Percentiles rank a stretch among this genome's conserved stretches.
Conservation (phyloP, 2,888 invertebrate species). For the Lasius platythorax region DNA sequence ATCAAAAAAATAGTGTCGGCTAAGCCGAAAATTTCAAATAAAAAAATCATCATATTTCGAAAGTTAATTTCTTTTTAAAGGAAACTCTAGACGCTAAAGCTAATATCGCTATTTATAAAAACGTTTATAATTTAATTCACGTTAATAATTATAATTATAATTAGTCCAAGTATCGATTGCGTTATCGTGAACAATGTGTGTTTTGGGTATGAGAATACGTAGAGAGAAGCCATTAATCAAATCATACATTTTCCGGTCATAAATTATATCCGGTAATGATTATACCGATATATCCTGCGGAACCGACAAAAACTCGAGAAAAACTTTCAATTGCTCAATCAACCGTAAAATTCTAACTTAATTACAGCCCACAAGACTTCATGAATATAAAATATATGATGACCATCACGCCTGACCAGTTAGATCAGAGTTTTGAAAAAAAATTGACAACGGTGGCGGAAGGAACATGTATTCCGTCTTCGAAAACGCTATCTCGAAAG, state of each 20-base stretch:
- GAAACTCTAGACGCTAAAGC: background rate
- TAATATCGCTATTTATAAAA: background rate
- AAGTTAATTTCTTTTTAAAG: background rate
- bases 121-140: background rate
- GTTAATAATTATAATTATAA: background rate
- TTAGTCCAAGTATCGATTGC: background rate
- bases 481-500: slow-evolving; percentile 1
- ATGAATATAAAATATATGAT: slow-evolving; percentile 39
- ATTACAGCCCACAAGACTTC: slow-evolving; percentile 43
- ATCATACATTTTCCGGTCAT: slow-evolving; percentile 13
- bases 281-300: background rate
- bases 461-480: background rate
- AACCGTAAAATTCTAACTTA: slow-evolving; percentile 61
- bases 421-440: background rate
- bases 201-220: background rate
- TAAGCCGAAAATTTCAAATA: background rate
- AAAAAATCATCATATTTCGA: background rate
- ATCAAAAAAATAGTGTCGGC: background rate
- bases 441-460: background rate
- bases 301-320: slow-evolving; percentile 6
- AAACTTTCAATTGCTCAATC: slow-evolving; percentile 40
- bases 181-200: background rate
- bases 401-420: slow-evolving; percentile 8
- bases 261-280: background rate
- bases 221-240: background rate